These are phyloP conservation scores for Gallinago jamesoni DNA, from an alignment of 2,113 vertebrate genomes.

Conservation along the genomic window DNA sequence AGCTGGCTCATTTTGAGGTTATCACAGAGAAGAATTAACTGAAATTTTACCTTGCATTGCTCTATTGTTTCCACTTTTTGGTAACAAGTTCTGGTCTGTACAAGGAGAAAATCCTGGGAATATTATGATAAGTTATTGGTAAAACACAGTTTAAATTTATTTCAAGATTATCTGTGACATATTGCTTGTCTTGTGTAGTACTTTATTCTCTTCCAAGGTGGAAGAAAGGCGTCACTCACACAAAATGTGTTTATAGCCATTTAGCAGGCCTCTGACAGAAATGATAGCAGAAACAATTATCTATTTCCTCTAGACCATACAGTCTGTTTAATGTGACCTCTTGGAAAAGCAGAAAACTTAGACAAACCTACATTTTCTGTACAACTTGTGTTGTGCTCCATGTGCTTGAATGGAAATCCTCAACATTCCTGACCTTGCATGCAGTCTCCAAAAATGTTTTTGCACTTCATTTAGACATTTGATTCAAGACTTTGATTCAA, in stretches of 20 bases:
- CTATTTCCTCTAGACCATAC: neutral
- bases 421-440: neutral
- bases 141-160: neutral
- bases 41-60: neutral
- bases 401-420: neutral
- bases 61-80: neutral
- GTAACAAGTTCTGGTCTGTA: neutral
- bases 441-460: neutral
- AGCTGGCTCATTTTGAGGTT: neutral
- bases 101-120: neutral
- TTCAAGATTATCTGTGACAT: neutral
- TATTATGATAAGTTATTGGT: neutral
- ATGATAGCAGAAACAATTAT: neutral
- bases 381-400: neutral
- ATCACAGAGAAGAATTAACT: neutral
- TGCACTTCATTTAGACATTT: neutral
- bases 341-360: neutral
- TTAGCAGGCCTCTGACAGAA: neutral
- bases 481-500: neutral
- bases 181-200: neutral
- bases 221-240: neutral
- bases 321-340: neutral
- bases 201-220: neutral
- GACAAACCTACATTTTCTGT: neutral
- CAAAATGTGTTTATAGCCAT: neutral